Evolutionary conservation across 2,113 vertebrate species (phyloP), one percentile per base, ranked within the genome.

Genomic region (Otis tarda): DNA sequence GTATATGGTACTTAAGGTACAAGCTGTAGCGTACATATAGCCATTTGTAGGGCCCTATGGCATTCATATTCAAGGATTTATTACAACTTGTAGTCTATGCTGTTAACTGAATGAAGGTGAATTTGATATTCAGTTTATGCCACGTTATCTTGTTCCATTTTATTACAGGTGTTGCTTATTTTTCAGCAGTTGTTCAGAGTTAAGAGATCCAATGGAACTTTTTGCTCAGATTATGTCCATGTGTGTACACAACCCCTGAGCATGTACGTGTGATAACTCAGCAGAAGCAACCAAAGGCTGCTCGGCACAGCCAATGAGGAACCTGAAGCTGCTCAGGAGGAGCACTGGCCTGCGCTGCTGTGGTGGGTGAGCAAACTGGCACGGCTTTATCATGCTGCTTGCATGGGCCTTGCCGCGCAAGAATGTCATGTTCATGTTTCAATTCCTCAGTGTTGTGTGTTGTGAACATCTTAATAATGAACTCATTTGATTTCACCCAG

Each of bases 331-430:
- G 25, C 10, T 27, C 1, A 1, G 70, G 27, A 31, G 19, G n/a
- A 23, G 30, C 28, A 5, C 16, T 8, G 24, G 12, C 12, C 47
- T 31, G 18, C 35, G 57, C 12, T 17, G 0, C 59, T 28, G 23
- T 16, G 27, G 23, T 5, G 2, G 57, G 6, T 22, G n/a, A 43
- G 27, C 49, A 7, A 1, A 1, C 45, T 33, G 33, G 22, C 16
- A 2, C 0, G 2, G 37, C n/a, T 70, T 57, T 24, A 7, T 41
- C 4, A 0, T 28, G 18, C 7, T 49, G 3, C 22, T 53, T 4
- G 24, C 6, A 14, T 0, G 1, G 12, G 28, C 22, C 57, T 69
- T 64, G 52, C 27, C 4, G 0, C 16, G 28, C 7, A 37, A 33
- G 22, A 73, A 55, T 6, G 27, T 55, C 30, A 16, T 9, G 3